Conservation (phyloP, 2,797 vertebrate genomes). For the Pseudomugil gertrudae region DNA sequence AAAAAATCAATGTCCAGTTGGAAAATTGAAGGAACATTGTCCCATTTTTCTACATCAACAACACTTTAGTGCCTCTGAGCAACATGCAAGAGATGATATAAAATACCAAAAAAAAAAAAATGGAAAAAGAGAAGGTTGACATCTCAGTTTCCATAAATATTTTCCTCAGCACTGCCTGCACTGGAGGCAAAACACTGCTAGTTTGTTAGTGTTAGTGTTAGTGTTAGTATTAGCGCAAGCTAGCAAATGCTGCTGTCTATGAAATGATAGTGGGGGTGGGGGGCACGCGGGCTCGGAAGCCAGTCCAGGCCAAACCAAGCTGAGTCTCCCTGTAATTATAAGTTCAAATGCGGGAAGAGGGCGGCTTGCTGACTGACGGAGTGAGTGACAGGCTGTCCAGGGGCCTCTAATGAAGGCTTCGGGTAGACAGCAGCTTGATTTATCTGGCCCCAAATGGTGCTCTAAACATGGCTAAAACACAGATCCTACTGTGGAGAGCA, state of each 20-base stretch:
- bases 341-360: conserved; percentile 81
- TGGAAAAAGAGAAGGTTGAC: conserved; percentile 25
- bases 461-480: conserved; percentile 81
- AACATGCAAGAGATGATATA: conserved; percentile 1
- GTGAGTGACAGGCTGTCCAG: conserved; percentile 80
- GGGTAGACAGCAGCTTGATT: conserved; percentile 81
- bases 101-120: conserved; percentile 47
- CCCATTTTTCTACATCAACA: not conserved
- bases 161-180: conserved; percentile 62
- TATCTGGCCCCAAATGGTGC: conserved; percentile 83
- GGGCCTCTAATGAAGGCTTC: conserved; percentile 84
- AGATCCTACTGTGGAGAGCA: conserved; percentile 78
- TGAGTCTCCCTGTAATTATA: conserved; percentile 83
- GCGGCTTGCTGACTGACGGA: conserved; percentile 66
- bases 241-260: conserved; percentile 42
- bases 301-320: conserved; percentile 41
- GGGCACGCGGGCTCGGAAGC: conserved; percentile 25
- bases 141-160: conserved; percentile 77
- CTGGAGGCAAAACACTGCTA: conserved; percentile 64
- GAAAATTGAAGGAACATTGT: not conserved
- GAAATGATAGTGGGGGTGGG: conserved; percentile 39
- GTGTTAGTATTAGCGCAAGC: conserved; percentile 72
- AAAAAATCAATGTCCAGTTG: not conserved
- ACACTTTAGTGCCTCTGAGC: not conserved
- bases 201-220: conserved; percentile 79